Percentiles rank a stretch among this genome's conserved stretches.
These are phyloP conservation scores for Euborellia annulipes DNA, from an alignment of 1,140 invertebrate species.

Conservation along the genomic window DNA sequence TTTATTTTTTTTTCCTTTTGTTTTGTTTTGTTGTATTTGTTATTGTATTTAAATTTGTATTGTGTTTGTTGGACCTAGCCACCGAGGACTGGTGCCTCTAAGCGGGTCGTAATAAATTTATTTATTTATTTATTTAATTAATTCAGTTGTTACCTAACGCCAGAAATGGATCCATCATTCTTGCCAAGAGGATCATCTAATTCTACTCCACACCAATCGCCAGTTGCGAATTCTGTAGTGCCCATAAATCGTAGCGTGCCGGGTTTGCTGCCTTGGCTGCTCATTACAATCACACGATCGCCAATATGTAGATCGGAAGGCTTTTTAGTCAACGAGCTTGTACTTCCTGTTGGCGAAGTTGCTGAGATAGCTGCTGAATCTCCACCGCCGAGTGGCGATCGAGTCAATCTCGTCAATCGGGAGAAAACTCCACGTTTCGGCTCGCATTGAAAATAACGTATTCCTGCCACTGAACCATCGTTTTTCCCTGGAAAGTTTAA, in stretches of 20 bases:
- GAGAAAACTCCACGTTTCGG: conserved; percentile 88
- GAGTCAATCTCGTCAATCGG: conserved; percentile 53
- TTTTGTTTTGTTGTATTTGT: too few relatives aligned
- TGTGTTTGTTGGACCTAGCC: too few relatives aligned
- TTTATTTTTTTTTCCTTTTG: too few relatives aligned
- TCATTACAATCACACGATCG: conserved; percentile 80
- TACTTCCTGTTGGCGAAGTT: too few relatives aligned
- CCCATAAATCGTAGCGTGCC: conserved; percentile 76
- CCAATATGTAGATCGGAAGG: conserved; percentile 51
- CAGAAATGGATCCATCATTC: conserved; percentile 88
- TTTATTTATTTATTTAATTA: too few relatives aligned
- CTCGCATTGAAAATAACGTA: conserved; percentile 87
- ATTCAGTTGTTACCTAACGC: conserved; percentile 60
- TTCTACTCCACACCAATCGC: conserved; percentile 90
- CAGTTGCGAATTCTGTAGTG: conserved; percentile 71
- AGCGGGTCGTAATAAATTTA: too few relatives aligned
- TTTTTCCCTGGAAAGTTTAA: conserved; percentile 84
- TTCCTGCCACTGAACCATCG: conserved; percentile 86
- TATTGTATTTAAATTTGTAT: too few relatives aligned
- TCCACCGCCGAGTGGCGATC: conserved; percentile 21
- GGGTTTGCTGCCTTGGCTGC: conserved; percentile 72
- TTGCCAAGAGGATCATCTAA: conserved; percentile 86
- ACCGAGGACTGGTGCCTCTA: too few relatives aligned
- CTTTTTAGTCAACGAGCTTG: too few relatives aligned
- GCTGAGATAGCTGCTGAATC: too few relatives aligned